These are phyloP conservation scores for Atta texana DNA, from an alignment of 1,140 invertebrate genomes.

Conservation along the genomic window DNA sequence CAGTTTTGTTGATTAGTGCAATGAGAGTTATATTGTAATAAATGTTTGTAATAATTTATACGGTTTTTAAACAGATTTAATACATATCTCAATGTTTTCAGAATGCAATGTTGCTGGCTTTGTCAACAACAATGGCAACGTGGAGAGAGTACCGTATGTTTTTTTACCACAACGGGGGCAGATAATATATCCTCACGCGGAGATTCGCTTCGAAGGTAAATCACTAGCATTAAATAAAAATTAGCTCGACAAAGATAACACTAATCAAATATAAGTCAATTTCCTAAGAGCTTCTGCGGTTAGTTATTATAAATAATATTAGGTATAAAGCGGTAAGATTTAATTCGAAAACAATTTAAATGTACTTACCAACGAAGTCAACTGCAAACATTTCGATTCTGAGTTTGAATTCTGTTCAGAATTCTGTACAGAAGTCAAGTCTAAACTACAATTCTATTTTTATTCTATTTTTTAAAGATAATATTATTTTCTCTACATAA, in stretches of 20 bases:
- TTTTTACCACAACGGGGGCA: slow-evolving; percentile 94
- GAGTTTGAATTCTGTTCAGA: too few relatives aligned
- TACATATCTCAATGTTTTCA: slow-evolving; percentile 80
- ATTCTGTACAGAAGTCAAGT: too few relatives aligned
- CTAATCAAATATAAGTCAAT: not conserved
- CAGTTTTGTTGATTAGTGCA: not conserved
- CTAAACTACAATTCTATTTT: too few relatives aligned
- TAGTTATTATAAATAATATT: too few relatives aligned
- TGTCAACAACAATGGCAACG: slow-evolving; percentile 89
- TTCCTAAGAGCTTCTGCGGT: too few relatives aligned
- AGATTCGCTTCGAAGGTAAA: slow-evolving; percentile 93
- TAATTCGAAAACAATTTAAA: too few relatives aligned
- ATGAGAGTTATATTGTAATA: not conserved
- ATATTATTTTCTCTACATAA: not conserved
- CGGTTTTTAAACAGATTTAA: not conserved
- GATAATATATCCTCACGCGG: slow-evolving; percentile 94
- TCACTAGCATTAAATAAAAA: not conserved
- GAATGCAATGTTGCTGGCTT: slow-evolving; percentile 94
- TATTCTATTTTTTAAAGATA: not conserved
- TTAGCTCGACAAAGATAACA: not conserved
- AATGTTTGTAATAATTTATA: not conserved
- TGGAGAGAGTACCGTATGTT: slow-evolving; percentile 94
- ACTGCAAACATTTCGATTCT: too few relatives aligned
- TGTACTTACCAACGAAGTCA: too few relatives aligned
- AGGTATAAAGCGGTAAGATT: too few relatives aligned